phyloP scores from a whole-genome alignment of 2,888 invertebrate species.

The Cylloceria caligata region DNA sequence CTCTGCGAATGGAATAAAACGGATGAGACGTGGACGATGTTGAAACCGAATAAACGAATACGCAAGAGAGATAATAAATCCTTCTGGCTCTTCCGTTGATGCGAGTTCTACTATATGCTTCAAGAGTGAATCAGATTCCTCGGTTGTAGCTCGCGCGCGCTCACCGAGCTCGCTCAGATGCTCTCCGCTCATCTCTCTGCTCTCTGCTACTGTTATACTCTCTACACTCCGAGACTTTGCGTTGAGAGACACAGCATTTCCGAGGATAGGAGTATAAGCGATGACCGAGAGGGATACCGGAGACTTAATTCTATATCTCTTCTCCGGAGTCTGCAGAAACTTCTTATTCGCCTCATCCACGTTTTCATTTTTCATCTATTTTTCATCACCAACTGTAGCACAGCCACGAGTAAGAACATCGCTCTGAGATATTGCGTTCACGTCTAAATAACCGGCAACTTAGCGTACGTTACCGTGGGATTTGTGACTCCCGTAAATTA shows the following conservation, averaged over 20 bases:
- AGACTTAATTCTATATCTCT: conserved; percentile 43
- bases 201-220: conserved; percentile 44
- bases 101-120: conserved; percentile 27
- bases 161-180: background rate
- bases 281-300: conserved; percentile 8
- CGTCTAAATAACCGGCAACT: conserved; percentile 69
- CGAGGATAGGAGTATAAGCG: conserved; percentile 41
- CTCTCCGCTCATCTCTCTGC: conserved; percentile 28
- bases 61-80: conserved; percentile 62
- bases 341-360: conserved; percentile 31
- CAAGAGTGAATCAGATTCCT: conserved; percentile 32
- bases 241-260: conserved; percentile 37
- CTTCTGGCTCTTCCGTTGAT: conserved; percentile 48
- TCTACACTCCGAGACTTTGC: background rate
- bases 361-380: conserved; percentile 36
- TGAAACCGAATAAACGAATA: conserved; percentile 59
- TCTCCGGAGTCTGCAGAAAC: conserved; percentile 13
- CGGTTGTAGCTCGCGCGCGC: background rate
- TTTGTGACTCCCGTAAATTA: conserved; percentile 73
- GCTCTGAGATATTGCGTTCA: conserved; percentile 51
- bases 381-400: conserved; percentile 25
- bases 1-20: conserved; percentile 54
- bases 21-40: conserved; percentile 27
- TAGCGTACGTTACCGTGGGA: conserved; percentile 67
- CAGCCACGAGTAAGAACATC: background rate